A percentile compares a stretch with the other conserved stretches of the same genome.
These are phyloP conservation scores for Euspilapteryx auroguttella DNA, from an alignment of 2,888 invertebrate genomes.

Conservation along the genomic window DNA sequence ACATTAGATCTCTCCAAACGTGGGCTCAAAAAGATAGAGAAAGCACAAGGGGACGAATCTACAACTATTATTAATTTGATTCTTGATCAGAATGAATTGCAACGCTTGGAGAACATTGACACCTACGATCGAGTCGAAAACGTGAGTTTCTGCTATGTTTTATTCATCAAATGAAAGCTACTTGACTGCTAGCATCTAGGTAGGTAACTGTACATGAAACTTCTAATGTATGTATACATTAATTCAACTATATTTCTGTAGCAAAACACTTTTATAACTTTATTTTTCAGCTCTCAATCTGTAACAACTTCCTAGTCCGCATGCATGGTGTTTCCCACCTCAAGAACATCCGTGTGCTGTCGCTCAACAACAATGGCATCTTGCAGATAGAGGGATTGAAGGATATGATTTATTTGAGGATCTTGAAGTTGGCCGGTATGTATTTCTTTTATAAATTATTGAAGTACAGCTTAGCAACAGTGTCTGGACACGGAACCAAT, in stretches of 20 bases:
- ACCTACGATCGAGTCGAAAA: constrained; percentile 76
- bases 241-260: no score
- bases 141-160: constrained; percentile 56
- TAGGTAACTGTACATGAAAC: no score
- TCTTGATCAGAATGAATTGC: constrained; percentile 85
- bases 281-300: constrained; percentile 74
- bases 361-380: constrained; percentile 86
- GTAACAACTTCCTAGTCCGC: constrained; percentile 81
- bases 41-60: constrained; percentile 70
- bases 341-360: constrained; percentile 76
- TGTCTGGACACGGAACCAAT: no score
- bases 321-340: constrained; percentile 87
- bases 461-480: no score
- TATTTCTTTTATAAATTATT: no score
- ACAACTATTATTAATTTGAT: constrained; percentile 70
- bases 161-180: no score
- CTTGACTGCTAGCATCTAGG: no score
- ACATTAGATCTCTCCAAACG: constrained; percentile 77
- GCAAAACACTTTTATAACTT: no score
- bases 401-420: constrained; percentile 77
- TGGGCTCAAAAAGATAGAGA: constrained; percentile 79
- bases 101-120: constrained; percentile 85
- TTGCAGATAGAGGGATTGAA: constrained; percentile 88
- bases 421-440: constrained; percentile 71
- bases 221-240: no score